Conservation (phyloP, 2,888 invertebrate species). For the Heliconius sara region DNA sequence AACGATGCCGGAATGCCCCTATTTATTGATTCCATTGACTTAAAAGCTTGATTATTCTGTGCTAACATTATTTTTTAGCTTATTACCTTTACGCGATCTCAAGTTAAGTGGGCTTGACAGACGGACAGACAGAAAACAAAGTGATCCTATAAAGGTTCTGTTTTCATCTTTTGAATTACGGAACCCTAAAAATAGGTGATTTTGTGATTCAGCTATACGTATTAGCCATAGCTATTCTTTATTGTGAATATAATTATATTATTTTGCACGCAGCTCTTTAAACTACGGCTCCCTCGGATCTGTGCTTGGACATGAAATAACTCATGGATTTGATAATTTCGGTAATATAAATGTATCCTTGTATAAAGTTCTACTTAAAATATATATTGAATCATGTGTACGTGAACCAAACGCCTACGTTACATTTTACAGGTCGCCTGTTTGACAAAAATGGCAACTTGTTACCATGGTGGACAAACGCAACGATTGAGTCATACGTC, state of each 20-base stretch:
- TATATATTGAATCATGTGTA: background rate
- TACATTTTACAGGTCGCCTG: constrained; percentile 85
- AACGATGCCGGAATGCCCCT: too few relatives aligned
- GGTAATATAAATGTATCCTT: constrained; percentile 60
- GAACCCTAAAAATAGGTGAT: too few relatives aligned
- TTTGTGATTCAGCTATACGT: background rate
- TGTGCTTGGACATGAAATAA: constrained; percentile 90
- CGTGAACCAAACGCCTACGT: background rate
- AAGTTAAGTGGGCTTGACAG: too few relatives aligned
- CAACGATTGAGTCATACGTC: constrained; percentile 89
- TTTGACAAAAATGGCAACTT: constrained; percentile 94
- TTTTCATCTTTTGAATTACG: too few relatives aligned
- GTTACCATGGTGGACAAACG: constrained; percentile 95
- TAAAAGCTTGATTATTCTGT: too few relatives aligned
- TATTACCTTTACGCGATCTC: too few relatives aligned
- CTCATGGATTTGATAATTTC: constrained; percentile 84
- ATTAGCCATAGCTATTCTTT: too few relatives aligned
- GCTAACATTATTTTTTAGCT: too few relatives aligned
- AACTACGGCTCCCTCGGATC: constrained; percentile 93
- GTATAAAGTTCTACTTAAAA: background rate
- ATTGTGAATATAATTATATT: background rate
- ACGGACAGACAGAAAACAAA: too few relatives aligned
- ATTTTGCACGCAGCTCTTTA: constrained; percentile 84
- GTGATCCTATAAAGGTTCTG: too few relatives aligned
- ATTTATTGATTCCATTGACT: too few relatives aligned